Base-by-base conservation (phyloP, 2,797 vertebrate species). In the Microctenopoma stevenorrisi region DNA sequence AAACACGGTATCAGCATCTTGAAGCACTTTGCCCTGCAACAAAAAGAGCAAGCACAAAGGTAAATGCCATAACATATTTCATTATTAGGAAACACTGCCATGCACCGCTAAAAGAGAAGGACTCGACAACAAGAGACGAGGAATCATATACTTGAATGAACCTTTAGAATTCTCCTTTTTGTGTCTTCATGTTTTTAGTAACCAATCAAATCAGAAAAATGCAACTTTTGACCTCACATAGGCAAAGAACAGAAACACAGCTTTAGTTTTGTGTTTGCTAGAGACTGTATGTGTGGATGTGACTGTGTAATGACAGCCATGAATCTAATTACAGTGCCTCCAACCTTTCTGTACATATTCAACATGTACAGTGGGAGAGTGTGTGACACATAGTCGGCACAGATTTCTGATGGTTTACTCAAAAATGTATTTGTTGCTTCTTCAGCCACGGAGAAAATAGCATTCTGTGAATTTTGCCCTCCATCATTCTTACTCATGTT, bases 1-100 rank as follows among this genome's bases (percentile, higher is more conserved):
- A 77, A 78, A 50, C 55, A 37, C 40, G 49, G 15, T 38, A 46
- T 78, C 78, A 81, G 76, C 83, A 63, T 58, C 77, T 74, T 73
- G 33, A 25, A 35, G 38, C 70, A 46, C 60, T 63, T 58, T 26
- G 13, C 68, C 74, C 59, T 38, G 51, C 69, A 69, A 66, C 66
- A 64, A 68, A 37, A 63, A 51, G 35, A 72, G 53, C 22, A 57
- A 26, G 60, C 55, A 14, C 57, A 64, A 25, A 61, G 52, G 50
- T 33, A 44, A 73, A 67, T 48, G 28, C 72, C 72, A 47, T 26
- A 37, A 43, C 44, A 12, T 56, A 7, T 54, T 56, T 9, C 33
- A 42, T 51, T 37, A 38, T 76, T 14, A 4, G 14, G 50, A 37
- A 22, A 64, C 4, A 30, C n/a, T 46, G 38, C 15, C 7, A 18